These are phyloP conservation scores for Periophthalmus magnuspinnatus DNA, from an alignment of 2,797 vertebrate genomes.

Conservation along the genomic window DNA sequence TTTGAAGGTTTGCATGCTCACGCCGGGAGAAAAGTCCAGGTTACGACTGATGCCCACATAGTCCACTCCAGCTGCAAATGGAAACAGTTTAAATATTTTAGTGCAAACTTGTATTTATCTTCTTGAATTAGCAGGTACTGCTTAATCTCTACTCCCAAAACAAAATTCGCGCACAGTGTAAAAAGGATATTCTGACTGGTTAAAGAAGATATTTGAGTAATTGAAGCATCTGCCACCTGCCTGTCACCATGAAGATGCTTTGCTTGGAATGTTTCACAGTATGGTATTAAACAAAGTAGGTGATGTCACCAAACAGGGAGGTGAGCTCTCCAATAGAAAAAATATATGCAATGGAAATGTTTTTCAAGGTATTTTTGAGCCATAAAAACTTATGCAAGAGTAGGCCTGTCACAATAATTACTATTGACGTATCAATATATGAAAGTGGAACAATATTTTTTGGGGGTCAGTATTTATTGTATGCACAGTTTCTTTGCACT, in stretches of 20 bases:
- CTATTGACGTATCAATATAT: too few relatives aligned
- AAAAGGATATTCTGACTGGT: neutral
- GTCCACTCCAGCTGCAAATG: conserved; percentile 83
- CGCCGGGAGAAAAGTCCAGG: conserved; percentile 90
- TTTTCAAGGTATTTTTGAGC: neutral
- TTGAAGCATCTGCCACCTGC: neutral
- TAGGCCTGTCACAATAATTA: too few relatives aligned
- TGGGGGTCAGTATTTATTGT: too few relatives aligned
- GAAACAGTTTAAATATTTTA: neutral
- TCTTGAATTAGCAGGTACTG: too few relatives aligned
- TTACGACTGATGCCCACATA: conserved; percentile 92
- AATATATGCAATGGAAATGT: too few relatives aligned
- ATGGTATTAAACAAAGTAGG: too few relatives aligned
- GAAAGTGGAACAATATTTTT: too few relatives aligned
- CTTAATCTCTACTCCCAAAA: too few relatives aligned
- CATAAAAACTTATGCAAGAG: neutral
- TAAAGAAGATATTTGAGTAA: neutral
- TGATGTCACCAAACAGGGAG: too few relatives aligned
- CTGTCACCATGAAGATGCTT: neutral
- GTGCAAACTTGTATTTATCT: neutral
- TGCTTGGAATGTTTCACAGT: neutral
- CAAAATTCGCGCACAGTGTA: too few relatives aligned
- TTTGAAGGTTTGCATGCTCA: conserved; percentile 85
- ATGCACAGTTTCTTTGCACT: too few relatives aligned
- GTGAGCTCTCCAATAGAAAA: too few relatives aligned